These are phyloP conservation scores for Epinotia nisella DNA, from an alignment of 2,888 invertebrate species.

Conservation along the genomic window DNA sequence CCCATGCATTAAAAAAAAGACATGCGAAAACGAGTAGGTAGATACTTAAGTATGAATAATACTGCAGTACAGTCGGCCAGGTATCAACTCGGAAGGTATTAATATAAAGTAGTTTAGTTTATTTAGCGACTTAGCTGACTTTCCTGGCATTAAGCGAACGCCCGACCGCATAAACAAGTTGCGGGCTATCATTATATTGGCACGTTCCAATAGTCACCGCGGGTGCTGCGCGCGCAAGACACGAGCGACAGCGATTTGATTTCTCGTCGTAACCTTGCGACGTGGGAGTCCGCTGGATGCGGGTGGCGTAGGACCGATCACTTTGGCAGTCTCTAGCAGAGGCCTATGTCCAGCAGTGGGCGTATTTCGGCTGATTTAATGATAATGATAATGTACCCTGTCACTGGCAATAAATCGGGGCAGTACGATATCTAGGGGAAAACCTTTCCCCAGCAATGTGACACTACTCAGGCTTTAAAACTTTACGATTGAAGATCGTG, in stretches of 20 bases:
- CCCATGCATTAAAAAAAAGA: background rate
- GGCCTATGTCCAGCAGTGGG: no score
- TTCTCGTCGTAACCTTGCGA: background rate
- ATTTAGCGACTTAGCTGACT: constrained; percentile 31
- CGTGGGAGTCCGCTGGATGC: no score
- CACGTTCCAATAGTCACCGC: constrained; percentile 64
- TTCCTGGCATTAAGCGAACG: constrained; percentile 36
- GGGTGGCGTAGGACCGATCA: no score
- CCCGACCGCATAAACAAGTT: constrained; percentile 36
- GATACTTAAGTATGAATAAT: background rate
- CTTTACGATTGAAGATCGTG: no score
- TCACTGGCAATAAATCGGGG: background rate
- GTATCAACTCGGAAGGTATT: constrained; percentile 5
- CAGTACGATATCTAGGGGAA: no score
- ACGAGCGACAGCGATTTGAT: background rate
- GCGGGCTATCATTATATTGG: constrained; percentile 63
- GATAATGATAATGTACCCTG: no score
- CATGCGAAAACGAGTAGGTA: background rate
- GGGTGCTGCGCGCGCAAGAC: constrained; percentile 19
- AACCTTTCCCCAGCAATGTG: background rate
- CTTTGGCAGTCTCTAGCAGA: no score
- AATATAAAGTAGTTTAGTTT: constrained; percentile 31
- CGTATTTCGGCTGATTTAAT: no score
- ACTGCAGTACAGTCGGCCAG: background rate
- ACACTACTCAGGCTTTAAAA: no score